Evolutionary conservation across 2,113 vertebrate genomes (phyloP).

Genomic region (Amblyornis subalaris): DNA sequence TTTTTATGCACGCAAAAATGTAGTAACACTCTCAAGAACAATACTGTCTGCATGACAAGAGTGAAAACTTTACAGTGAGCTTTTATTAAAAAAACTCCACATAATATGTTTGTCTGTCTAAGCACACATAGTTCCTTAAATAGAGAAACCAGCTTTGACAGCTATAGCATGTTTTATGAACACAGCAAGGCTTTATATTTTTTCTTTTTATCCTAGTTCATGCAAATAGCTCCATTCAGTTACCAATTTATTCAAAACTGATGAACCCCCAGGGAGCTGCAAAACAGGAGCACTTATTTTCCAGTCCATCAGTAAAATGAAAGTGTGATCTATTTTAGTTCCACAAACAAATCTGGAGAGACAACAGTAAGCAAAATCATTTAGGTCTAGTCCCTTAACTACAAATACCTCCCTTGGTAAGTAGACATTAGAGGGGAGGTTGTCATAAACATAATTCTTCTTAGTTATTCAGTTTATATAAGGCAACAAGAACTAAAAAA

Average conservation of each 20-base stretch:
- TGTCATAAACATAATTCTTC: background rate
- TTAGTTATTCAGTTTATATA: background rate
- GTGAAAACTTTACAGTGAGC: background rate
- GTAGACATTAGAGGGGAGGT: background rate
- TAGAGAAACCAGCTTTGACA: background rate
- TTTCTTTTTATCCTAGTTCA: background rate
- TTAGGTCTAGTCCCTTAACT: background rate
- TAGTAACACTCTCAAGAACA: background rate
- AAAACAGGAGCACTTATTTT: slow-evolving; percentile 22
- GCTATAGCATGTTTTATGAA: background rate
- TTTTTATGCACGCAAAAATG: background rate
- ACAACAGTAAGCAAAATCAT: background rate
- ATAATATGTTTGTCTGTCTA: background rate
- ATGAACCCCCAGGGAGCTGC: background rate
- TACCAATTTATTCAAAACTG: slow-evolving; percentile 40
- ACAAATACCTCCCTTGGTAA: background rate
- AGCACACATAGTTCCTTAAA: background rate
- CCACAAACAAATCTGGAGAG: background rate
- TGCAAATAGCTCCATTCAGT: slow-evolving; percentile 1
- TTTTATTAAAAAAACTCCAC: background rate
- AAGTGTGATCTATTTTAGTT: background rate
- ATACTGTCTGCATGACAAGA: background rate
- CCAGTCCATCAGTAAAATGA: slow-evolving; percentile 1
- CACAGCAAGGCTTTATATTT: background rate
- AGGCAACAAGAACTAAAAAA: background rate